phyloP scores from a whole-genome alignment of 1,140 invertebrate genomes.

The Physella acuta region DNA sequence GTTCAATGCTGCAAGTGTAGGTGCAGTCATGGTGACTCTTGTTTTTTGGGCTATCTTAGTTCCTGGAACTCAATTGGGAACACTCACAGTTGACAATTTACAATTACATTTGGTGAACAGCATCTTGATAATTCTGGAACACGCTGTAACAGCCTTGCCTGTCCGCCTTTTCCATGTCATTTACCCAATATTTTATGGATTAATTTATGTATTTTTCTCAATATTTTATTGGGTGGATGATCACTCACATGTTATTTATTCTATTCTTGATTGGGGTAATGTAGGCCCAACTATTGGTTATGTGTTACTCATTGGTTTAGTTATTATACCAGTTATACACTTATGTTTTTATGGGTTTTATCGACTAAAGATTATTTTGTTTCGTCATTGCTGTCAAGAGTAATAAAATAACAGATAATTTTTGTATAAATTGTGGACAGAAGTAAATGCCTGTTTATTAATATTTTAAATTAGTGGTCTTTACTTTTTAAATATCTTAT shows the following conservation, averaged over 20 bases:
- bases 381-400: conserved; percentile 18
- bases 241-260: conserved; percentile 45
- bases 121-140: conserved; percentile 42
- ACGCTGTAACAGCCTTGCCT: conserved; percentile 37
- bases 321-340: conserved; percentile 43
- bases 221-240: conserved; percentile 45
- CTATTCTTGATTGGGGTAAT: conserved; percentile 47
- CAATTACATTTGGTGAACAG: conserved; percentile 45
- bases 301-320: conserved; percentile 37
- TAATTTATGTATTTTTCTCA: conserved; percentile 43
- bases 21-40: conserved; percentile 41
- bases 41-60: conserved; percentile 43
- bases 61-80: conserved; percentile 19
- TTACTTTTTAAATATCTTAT: no score
- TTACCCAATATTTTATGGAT: conserved; percentile 39
- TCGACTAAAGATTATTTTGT: conserved; percentile 35
- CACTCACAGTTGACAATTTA: conserved; percentile 28
- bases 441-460: no score
- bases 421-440: no score
- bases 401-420: no score
- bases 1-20: conserved; percentile 32
- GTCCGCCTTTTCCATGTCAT: conserved; percentile 40
- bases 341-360: conserved; percentile 39
- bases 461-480: no score
- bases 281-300: conserved; percentile 36